Evolutionary conservation across 2,797 vertebrate genomes (phyloP).

Genomic region (Takifugu rubripes): DNA sequence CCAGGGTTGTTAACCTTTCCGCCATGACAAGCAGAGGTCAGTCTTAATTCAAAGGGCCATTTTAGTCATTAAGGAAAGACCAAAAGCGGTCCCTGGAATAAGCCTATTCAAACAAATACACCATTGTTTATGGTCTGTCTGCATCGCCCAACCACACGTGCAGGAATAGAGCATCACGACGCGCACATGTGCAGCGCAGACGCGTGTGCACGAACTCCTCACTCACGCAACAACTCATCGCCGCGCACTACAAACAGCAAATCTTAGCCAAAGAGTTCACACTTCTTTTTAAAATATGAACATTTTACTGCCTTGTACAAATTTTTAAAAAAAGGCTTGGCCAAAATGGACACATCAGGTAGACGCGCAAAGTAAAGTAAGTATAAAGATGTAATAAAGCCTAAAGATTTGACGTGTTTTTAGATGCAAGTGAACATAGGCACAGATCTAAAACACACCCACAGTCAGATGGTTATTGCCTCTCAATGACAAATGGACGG

Average conservation of each 20-base stretch:
- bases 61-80: conserved; percentile 49
- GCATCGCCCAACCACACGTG: conserved; percentile 20
- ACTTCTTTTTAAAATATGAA: too few relatives aligned
- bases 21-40: conserved; percentile 51
- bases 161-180: conserved; percentile 15
- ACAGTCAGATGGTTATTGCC: neutral
- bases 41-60: conserved; percentile 47
- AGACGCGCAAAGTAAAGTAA: too few relatives aligned
- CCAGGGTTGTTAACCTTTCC: conserved; percentile 55
- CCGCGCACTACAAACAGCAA: neutral
- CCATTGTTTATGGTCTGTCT: conserved; percentile 36
- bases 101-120: conserved; percentile 38
- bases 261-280: neutral
- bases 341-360: too few relatives aligned
- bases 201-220: neutral
- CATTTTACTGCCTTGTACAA: too few relatives aligned
- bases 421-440: neutral
- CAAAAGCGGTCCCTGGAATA: conserved; percentile 37
- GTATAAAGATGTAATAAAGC: too few relatives aligned
- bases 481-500: conserved; percentile 8
- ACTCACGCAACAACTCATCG: neutral
- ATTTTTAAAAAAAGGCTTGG: too few relatives aligned
- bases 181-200: conserved; percentile 2
- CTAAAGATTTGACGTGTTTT: neutral
- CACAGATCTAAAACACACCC: conserved; percentile 10